These are phyloP conservation scores for Cervus canadensis DNA, from an alignment of 2,113 vertebrate genomes.

Conservation along the genomic window DNA sequence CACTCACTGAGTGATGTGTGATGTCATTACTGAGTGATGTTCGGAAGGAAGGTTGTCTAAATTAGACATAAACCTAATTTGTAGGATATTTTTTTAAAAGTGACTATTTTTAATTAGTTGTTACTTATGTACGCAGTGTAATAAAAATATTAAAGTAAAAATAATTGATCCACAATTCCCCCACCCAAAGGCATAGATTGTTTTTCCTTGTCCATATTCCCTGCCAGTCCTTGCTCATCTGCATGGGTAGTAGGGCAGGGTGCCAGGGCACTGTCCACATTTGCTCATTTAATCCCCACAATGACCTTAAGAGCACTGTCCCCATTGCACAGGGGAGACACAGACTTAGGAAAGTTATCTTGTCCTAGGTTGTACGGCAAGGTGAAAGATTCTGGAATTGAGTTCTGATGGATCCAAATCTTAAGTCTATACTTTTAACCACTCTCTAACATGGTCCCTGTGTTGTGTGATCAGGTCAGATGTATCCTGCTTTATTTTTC, in stretches of 20 bases:
- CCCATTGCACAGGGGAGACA: not conserved
- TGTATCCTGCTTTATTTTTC: not conserved
- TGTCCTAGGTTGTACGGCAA: not conserved
- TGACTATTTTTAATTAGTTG: not conserved
- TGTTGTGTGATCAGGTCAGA: not conserved
- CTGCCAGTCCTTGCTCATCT: not conserved
- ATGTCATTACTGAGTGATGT: not conserved
- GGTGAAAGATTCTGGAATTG: not conserved
- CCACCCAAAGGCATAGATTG: not conserved
- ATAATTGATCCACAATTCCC: not conserved
- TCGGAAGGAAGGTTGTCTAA: not conserved
- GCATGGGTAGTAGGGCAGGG: not conserved
- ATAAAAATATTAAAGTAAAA: not conserved
- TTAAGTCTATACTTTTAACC: not conserved
- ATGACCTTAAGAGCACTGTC: not conserved
- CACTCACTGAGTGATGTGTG: too few relatives aligned
- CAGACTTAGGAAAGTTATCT: not conserved
- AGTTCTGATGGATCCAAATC: not conserved
- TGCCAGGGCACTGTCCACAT: not conserved
- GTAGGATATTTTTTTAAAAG: not conserved
- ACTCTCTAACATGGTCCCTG: not conserved
- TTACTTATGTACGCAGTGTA: not conserved
- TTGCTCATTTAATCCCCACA: not conserved
- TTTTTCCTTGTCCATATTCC: not conserved
- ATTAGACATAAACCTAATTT: not conserved